These are phyloP conservation scores for Thinocorus orbignyianus DNA, from an alignment of 2,113 vertebrate species.

Conservation along the genomic window DNA sequence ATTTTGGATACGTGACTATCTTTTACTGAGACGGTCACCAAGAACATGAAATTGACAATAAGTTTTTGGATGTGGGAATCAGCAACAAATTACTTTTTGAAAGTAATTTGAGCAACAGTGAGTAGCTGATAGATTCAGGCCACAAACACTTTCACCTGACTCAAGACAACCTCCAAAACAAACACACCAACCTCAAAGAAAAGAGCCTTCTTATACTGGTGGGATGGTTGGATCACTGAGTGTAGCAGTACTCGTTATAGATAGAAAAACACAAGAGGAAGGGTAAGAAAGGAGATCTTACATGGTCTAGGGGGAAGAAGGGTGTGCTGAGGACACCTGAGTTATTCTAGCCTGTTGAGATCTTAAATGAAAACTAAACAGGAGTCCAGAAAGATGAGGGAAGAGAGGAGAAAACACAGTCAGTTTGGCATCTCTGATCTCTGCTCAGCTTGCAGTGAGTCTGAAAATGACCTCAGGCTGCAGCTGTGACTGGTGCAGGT, in stretches of 20 bases:
- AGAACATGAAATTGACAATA: slow-evolving; percentile 12
- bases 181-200: neutral
- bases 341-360: neutral
- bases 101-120: slow-evolving; percentile 49
- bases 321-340: neutral
- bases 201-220: neutral
- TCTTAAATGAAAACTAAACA: neutral
- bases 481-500: neutral
- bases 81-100: slow-evolving; percentile 57
- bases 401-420: neutral
- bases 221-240: neutral
- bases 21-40: neutral
- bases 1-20: slow-evolving; percentile 48
- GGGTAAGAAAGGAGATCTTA: neutral
- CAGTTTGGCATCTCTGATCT: neutral
- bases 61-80: slow-evolving; percentile 58
- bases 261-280: neutral
- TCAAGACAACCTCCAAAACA: slow-evolving; percentile 25
- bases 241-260: neutral
- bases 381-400: neutral
- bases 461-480: neutral
- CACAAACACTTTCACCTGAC: neutral
- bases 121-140: slow-evolving; percentile 29
- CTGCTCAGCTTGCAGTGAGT: neutral
- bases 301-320: neutral